Evolutionary conservation across 1,140 invertebrate genomes (phyloP).

Genomic region (Rhizoglyphus robini): DNA sequence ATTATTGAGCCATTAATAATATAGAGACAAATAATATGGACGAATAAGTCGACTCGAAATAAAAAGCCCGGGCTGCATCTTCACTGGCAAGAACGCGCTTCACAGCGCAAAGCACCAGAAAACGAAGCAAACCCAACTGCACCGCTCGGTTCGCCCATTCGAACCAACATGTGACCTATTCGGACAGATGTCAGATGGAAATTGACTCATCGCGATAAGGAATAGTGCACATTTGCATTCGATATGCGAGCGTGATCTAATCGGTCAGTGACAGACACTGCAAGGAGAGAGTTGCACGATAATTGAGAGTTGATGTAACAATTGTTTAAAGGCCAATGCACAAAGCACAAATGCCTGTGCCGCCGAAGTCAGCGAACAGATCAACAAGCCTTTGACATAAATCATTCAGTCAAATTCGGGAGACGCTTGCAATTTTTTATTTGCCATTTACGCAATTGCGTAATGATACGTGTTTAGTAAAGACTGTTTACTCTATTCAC

Average conservation of each 20-base stretch:
- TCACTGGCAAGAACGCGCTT: too few species aligned
- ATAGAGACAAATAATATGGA: not conserved
- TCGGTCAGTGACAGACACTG: not conserved
- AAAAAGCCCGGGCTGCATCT: too few species aligned
- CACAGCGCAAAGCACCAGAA: too few species aligned
- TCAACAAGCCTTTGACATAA: constrained; percentile 2
- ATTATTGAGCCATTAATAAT: constrained; percentile 16
- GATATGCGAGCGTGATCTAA: constrained; percentile 6
- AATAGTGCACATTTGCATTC: not conserved
- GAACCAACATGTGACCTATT: constrained; percentile 7
- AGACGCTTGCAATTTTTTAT: not conserved
- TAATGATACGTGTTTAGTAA: not conserved
- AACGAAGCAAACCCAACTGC: too few species aligned
- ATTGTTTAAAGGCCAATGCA: not conserved
- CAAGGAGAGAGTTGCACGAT: not conserved
- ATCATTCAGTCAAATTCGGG: not conserved
- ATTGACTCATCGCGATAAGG: constrained; percentile 6
- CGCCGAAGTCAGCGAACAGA: not conserved
- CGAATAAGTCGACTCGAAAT: not conserved
- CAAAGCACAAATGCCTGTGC: not conserved
- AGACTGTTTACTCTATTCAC: too few species aligned
- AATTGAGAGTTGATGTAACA: not conserved
- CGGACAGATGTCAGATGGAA: constrained; percentile 1
- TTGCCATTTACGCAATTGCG: not conserved
- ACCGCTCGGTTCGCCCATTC: not conserved